These are phyloP conservation scores for Eumaeus atala DNA, from an alignment of 1,140 invertebrate species.

Conservation along the genomic window DNA sequence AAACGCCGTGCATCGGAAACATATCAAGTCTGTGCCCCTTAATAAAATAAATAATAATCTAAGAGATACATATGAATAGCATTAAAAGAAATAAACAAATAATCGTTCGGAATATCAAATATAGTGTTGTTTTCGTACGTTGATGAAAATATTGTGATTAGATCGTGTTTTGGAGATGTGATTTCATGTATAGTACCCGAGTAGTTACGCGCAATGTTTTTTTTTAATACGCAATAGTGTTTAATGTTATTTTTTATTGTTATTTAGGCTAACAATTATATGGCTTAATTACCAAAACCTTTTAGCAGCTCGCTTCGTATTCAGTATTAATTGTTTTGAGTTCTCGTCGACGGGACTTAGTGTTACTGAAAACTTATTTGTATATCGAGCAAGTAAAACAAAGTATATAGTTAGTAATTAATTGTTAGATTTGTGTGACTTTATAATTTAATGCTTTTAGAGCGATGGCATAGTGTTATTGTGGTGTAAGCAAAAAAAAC, in stretches of 20 bases:
- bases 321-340: conserved; percentile 68
- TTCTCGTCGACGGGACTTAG: conserved; percentile 45
- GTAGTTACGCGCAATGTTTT: conserved; percentile 60
- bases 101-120: conserved; percentile 68
- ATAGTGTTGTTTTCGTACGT: conserved; percentile 67
- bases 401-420: conserved; percentile 73
- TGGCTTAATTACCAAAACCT: conserved; percentile 70
- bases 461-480: conserved; percentile 70
- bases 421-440: conserved; percentile 74
- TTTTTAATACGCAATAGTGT: conserved; percentile 53
- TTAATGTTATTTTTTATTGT: conserved; percentile 59
- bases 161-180: conserved; percentile 43
- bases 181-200: conserved; percentile 49
- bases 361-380: conserved; percentile 62
- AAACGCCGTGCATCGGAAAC: conserved; percentile 75
- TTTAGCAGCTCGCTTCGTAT: conserved; percentile 59
- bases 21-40: conserved; percentile 77
- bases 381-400: conserved; percentile 72
- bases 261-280: conserved; percentile 56
- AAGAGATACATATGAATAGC: conserved; percentile 73
- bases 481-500: conserved; percentile 67
- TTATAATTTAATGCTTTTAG: conserved; percentile 73
- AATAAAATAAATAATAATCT: conserved; percentile 71
- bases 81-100: conserved; percentile 59
- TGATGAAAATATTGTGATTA: conserved; percentile 42